Evolutionary conservation across 2,113 vertebrate genomes (phyloP).

Genomic region (Ancistrus triradiatus): DNA sequence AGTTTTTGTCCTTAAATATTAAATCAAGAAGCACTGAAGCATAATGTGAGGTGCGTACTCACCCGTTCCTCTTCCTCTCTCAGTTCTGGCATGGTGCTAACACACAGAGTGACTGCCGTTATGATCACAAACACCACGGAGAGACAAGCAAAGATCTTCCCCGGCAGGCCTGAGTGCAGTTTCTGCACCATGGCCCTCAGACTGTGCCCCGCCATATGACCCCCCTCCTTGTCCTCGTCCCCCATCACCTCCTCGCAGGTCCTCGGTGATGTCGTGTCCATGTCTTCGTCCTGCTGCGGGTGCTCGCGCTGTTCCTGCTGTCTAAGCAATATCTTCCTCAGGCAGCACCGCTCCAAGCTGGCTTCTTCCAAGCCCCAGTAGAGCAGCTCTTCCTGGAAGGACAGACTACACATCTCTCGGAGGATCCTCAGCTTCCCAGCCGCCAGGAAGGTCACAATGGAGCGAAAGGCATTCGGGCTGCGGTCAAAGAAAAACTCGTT

Average conservation of each 20-base stretch:
- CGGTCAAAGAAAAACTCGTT: constrained; percentile 98
- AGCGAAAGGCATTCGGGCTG: constrained; percentile 91
- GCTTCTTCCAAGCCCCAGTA: constrained; percentile 95
- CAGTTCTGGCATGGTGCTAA: constrained; percentile 96
- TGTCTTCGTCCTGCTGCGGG: constrained; percentile 70
- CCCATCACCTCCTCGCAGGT: constrained; percentile 58
- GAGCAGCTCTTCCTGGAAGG: constrained; percentile 92
- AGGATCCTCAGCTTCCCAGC: constrained; percentile 89
- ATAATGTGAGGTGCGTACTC: too few relatives aligned
- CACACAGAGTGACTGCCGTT: constrained; percentile 89
- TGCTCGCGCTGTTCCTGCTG: constrained; percentile 86
- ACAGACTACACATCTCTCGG: constrained; percentile 88
- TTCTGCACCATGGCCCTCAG: constrained; percentile 94
- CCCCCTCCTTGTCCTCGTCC: constrained; percentile 56
- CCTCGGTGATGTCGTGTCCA: constrained; percentile 51
- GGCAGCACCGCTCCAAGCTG: constrained; percentile 90
- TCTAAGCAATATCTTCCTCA: constrained; percentile 78
- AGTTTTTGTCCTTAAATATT: too few relatives aligned
- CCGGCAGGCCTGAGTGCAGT: constrained; percentile 87
- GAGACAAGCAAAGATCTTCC: constrained; percentile 92
- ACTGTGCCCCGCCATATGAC: constrained; percentile 59
- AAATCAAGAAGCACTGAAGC: too few relatives aligned
- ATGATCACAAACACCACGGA: constrained; percentile 90
- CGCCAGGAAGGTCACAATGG: constrained; percentile 86
- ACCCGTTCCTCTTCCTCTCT: constrained; percentile 92